These are phyloP conservation scores for Thomomys bottae DNA, from an alignment of 2,113 vertebrate species.

Conservation along the genomic window DNA sequence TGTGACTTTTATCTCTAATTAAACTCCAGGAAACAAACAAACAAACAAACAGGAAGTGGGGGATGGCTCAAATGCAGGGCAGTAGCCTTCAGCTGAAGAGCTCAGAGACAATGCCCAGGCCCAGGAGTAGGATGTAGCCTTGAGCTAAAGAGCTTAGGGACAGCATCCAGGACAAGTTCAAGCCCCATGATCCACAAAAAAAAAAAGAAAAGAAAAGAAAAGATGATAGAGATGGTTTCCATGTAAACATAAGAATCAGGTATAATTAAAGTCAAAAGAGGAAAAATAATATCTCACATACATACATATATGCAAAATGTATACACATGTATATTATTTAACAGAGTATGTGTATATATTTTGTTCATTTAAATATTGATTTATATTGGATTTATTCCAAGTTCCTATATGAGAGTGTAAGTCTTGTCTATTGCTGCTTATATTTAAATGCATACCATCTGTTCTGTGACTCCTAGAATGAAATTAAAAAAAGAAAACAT, in stretches of 20 bases:
- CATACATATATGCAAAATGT: neutral
- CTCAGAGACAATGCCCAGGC: too few species aligned
- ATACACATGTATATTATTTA: neutral
- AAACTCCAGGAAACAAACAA: too few species aligned
- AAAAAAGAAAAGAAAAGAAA: too few species aligned
- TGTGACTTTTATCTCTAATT: too few species aligned
- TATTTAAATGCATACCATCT: constrained; percentile 40
- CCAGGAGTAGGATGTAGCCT: too few species aligned
- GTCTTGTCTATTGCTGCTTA: neutral
- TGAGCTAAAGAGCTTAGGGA: too few species aligned
- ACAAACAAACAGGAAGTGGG: too few species aligned
- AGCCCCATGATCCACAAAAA: too few species aligned
- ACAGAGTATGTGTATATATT: neutral
- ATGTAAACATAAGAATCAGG: neutral
- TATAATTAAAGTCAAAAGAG: neutral
- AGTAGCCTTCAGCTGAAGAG: too few species aligned
- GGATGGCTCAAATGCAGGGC: too few species aligned
- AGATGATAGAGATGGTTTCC: neutral
- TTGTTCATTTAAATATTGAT: neutral
- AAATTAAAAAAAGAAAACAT: neutral
- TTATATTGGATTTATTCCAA: constrained; percentile 25
- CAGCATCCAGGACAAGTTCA: too few species aligned
- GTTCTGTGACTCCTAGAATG: constrained; percentile 8
- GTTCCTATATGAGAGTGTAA: neutral
- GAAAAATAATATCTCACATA: too few species aligned